Percentiles rank a stretch among this genome's conserved stretches.
Evolutionary conservation across 2,797 vertebrate genomes (phyloP).

Genomic region (Champsocephalus esox): DNA sequence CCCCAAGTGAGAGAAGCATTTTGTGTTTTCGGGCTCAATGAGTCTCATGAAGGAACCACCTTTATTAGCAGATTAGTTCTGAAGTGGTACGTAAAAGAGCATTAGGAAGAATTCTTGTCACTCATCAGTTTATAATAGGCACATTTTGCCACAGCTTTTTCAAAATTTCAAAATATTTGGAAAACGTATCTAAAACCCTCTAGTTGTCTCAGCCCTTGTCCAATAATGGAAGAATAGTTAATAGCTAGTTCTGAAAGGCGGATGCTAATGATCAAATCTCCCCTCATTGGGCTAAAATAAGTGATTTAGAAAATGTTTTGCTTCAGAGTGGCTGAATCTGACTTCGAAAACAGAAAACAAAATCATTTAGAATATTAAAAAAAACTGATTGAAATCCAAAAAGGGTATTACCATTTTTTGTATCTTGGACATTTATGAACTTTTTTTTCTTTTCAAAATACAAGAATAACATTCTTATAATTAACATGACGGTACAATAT

Average conservation of each 20-base stretch:
- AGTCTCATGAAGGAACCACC: neutral
- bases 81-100: too few relatives aligned
- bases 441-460: neutral
- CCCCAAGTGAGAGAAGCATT: neutral
- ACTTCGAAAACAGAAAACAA: too few relatives aligned
- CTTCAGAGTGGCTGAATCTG: too few relatives aligned
- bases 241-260: neutral
- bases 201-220: neutral
- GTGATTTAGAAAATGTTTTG: too few relatives aligned
- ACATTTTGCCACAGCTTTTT: neutral
- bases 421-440: neutral
- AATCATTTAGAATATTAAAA: neutral
- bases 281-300: too few relatives aligned
- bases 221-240: neutral
- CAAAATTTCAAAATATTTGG: neutral
- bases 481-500: neutral
- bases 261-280: neutral
- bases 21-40: neutral
- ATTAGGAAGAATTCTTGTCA: neutral
- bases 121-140: neutral
- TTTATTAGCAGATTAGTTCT: accelerated
- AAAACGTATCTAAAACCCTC: neutral
- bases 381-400: neutral
- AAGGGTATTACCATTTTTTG: neutral
- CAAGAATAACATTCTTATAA: neutral